Percentiles rank a stretch among this genome's conserved stretches.
Conservation (phyloP, 2,888 invertebrate genomes). For the Allygus modestus region DNA sequence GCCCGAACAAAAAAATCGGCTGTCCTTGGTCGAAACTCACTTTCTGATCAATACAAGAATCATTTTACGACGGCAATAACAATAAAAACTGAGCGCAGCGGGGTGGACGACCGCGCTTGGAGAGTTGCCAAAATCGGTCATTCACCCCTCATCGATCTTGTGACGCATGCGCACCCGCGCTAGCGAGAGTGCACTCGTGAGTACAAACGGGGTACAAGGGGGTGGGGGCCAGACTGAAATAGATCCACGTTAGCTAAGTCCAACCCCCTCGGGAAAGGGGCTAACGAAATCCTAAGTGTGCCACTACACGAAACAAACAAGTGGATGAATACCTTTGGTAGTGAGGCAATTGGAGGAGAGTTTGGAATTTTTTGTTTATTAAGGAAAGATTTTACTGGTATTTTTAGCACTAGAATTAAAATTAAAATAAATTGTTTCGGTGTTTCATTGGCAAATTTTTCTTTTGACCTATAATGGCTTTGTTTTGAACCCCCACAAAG, state of each 20-base stretch:
- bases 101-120: slow-evolving; percentile 38
- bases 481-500: too few relatives aligned
- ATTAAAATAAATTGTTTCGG: too few relatives aligned
- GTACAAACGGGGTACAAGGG: slow-evolving; percentile 33
- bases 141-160: slow-evolving; percentile 49
- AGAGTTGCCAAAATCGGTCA: slow-evolving; percentile 60
- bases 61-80: slow-evolving; percentile 36
- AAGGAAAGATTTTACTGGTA: too few relatives aligned
- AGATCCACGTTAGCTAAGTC: slow-evolving; percentile 24
- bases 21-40: slow-evolving; percentile 52
- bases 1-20: slow-evolving; percentile 7
- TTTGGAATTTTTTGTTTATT: too few relatives aligned
- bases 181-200: slow-evolving; percentile 54
- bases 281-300: slow-evolving; percentile 53
- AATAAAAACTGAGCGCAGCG: slow-evolving; percentile 5
- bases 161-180: slow-evolving; percentile 46
- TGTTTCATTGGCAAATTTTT: too few relatives aligned
- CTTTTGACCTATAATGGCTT: too few relatives aligned
- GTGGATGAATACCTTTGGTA: too few relatives aligned
- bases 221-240: slow-evolving; percentile 42
- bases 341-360: too few relatives aligned
- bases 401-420: too few relatives aligned
- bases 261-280: slow-evolving; percentile 41
- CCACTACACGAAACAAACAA: not conserved
- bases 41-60: slow-evolving; percentile 40